phyloP scores from a whole-genome alignment of 2,113 vertebrate genomes.

The Tragelaphus scriptus region DNA sequence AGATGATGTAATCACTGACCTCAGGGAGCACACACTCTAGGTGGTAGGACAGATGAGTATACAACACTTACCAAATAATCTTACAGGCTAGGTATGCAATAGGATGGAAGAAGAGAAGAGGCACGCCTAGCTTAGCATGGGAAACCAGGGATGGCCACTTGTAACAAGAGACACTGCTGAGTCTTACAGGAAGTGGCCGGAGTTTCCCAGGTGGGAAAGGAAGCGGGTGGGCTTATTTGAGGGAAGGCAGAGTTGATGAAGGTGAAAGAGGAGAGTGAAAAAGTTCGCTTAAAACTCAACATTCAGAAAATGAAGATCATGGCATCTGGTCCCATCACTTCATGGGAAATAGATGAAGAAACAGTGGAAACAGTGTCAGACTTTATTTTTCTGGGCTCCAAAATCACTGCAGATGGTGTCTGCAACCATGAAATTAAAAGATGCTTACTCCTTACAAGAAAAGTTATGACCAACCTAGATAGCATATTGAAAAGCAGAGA shows the following conservation, averaged over 20 bases:
- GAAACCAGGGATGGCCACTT: background rate
- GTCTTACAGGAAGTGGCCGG: background rate
- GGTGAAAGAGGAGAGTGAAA: no score
- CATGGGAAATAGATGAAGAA: no score
- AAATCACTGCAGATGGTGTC: no score
- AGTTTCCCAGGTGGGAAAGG: background rate
- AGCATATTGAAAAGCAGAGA: no score
- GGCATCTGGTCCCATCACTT: no score
- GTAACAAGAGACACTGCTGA: background rate
- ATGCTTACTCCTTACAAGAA: no score
- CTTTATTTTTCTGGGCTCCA: no score
- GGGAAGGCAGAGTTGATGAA: background rate
- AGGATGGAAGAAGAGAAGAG: background rate
- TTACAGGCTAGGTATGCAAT: background rate
- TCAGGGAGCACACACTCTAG: background rate
- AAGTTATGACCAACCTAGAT: no score
- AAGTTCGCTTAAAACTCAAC: no score
- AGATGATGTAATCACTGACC: background rate
- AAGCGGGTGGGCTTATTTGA: background rate
- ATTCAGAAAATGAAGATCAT: no score
- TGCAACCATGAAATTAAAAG: no score
- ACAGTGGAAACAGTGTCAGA: no score
- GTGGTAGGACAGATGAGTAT: background rate
- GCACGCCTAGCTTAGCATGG: background rate
- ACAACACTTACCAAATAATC: background rate